These are phyloP conservation scores for Macrotus californicus DNA, from an alignment of 2,113 vertebrate species.

Conservation along the genomic window DNA sequence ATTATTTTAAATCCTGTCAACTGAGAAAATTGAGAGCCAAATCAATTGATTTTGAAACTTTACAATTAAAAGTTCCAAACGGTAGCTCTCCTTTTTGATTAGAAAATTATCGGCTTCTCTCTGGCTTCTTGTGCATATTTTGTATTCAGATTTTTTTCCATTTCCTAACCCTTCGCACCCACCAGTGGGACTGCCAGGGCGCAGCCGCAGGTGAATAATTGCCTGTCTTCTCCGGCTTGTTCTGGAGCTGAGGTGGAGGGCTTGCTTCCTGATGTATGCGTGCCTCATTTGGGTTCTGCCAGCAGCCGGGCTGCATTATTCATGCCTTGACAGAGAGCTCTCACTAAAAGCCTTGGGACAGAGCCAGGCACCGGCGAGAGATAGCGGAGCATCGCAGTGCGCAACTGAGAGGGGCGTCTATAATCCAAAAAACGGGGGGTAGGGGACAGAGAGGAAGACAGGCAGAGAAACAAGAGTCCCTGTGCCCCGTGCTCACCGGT, in stretches of 20 bases:
- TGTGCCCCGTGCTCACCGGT: constrained; percentile 67
- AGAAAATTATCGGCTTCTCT: constrained; percentile 75
- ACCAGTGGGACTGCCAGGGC: constrained; percentile 88
- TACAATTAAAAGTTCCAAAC: constrained; percentile 71
- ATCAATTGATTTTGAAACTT: constrained; percentile 60
- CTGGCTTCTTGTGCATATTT: constrained; percentile 71
- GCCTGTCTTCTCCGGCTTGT: constrained; percentile 94
- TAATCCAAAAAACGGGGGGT: constrained; percentile 67
- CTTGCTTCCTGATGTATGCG: constrained; percentile 95
- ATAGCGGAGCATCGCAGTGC: constrained; percentile 84
- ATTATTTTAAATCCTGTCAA: neutral
- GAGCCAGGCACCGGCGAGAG: constrained; percentile 91
- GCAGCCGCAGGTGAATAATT: constrained; percentile 95
- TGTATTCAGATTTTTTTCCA: constrained; percentile 67
- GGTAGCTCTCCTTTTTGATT: constrained; percentile 66
- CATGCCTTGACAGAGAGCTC: constrained; percentile 98
- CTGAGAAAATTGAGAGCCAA: constrained; percentile 52
- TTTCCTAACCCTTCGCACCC: constrained; percentile 80
- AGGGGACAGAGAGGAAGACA: neutral
- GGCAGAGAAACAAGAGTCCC: constrained; percentile 66
- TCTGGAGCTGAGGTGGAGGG: constrained; percentile 92
- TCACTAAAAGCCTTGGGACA: constrained; percentile 97
- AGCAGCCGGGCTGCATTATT: constrained; percentile 98
- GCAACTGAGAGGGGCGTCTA: constrained; percentile 82
- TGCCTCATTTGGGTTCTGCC: constrained; percentile 96